Base-by-base conservation (phyloP, 2,888 invertebrate genomes). In the Liopterus haemorrhoidalis region DNA sequence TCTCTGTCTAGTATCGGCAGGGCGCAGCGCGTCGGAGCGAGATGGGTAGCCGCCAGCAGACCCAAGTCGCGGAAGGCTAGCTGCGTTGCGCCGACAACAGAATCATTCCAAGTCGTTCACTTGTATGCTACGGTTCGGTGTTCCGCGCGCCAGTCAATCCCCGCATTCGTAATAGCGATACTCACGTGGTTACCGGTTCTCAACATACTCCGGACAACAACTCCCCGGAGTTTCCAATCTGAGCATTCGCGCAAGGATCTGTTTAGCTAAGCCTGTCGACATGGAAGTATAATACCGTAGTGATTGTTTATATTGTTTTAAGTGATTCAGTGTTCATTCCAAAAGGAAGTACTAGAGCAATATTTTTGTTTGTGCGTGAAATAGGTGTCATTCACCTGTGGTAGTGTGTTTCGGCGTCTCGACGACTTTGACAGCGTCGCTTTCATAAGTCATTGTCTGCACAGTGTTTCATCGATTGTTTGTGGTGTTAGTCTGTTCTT, bases 51-150 rank as follows among this genome's bases (percentile, higher is more conserved):
- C 51, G 50, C 54, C 51, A 46, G 52, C 49, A 53, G 49, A 52
- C 39, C 42, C 48, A 50, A 35, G 36, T 25, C 31, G 37, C 47
- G 52, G 9, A 8, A 8, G 48, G 49, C 43, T 40, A 46, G 40
- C 51, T 47, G 49, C 49, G 53, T 43, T 49, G 48, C 53, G 47
- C 55, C 50, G 50, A 52, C 53, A 56, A 60, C 59, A 54, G 56
- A 60, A 62, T 62, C 62, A 61, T 58, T 62, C 53, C 54, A 57
- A 58, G 59, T 60, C 57, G 59, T 52, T 59, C 59, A 53, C 52
- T 58, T 50, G 57, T 46, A 43, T 50, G 54, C 47, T 51, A 46
- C 54, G 55, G 54, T 57, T 55, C 52, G 44, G 53, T 47, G 43
- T 46, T 36, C 49, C 48, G 35, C 48, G 43, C 48, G 54, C 35